phyloP scores from a whole-genome alignment of 2,888 invertebrate genomes.

The Pardosa pseudoannulata region DNA sequence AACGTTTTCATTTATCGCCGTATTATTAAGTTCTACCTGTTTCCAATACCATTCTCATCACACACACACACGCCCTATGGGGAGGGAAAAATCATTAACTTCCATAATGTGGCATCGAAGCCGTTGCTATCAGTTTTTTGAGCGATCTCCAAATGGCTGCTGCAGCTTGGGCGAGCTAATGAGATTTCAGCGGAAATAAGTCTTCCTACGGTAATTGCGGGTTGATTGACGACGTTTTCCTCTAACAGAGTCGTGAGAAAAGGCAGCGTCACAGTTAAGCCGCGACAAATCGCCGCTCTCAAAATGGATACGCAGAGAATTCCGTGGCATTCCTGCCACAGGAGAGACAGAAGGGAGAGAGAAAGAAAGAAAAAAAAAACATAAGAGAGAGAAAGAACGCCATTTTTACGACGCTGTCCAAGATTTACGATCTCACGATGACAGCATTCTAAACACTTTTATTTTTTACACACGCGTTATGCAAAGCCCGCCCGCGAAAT shows the following conservation, averaged over 20 bases:
- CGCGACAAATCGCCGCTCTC: slow-evolving; percentile 48
- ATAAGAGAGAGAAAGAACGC: slow-evolving; percentile 13
- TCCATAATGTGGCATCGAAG: slow-evolving; percentile 1
- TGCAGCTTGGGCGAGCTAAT: not conserved
- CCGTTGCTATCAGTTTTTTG: not conserved
- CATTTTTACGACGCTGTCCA: slow-evolving; percentile 4
- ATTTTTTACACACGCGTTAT: not conserved
- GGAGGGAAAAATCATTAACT: not conserved
- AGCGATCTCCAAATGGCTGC: not conserved
- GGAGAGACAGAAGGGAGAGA: too few species aligned
- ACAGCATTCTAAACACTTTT: slow-evolving; percentile 18
- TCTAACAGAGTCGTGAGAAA: slow-evolving; percentile 36
- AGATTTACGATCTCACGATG: slow-evolving; percentile 42
- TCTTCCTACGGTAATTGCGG: slow-evolving; percentile 37
- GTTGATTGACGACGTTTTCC: slow-evolving; percentile 54
- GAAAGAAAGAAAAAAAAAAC: not conserved
- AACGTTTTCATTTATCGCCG: not conserved
- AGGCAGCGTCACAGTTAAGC: slow-evolving; percentile 37
- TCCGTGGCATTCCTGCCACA: slow-evolving; percentile 37
- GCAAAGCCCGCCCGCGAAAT: slow-evolving; percentile 4
- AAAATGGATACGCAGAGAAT: slow-evolving; percentile 40
- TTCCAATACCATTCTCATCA: not conserved
- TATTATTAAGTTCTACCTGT: not conserved
- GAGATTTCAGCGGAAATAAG: slow-evolving; percentile 19
- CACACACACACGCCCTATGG: not conserved